Base-by-base conservation (phyloP, 2,888 invertebrate species). In the Phymatocera aterrima region DNA sequence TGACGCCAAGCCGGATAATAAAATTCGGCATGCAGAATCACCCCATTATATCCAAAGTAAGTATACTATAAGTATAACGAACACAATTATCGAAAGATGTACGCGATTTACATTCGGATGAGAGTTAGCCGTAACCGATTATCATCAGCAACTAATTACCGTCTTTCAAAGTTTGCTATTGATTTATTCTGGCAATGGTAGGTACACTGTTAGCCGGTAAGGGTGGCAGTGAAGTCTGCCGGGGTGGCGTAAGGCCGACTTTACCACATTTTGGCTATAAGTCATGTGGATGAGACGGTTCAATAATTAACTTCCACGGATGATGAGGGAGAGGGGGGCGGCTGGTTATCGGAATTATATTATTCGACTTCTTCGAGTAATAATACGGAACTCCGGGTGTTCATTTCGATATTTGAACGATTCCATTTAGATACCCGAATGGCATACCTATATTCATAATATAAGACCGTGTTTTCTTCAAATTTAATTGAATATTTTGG, bases 271-370 rank as follows among this genome's bases (percentile, higher is more conserved):
- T 82, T 77, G 82, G 82, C 82, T 83, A 85, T 87, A 88, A 88
- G 85, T 88, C 87, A 87, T 80, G 81, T 72, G 80, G 81, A 85
- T 84, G 85, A 85, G 88, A 89, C 86, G 88, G 86, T 86, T 87
- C 87, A 85, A 89, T 89, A 89, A 89, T 89, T 88, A 89, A 87
- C 85, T 88, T 84, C 81, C 51, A 82, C 80, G 83, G n/a, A n/a
- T n/a, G n/a, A n/a, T n/a, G n/a, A n/a, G n/a, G n/a, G n/a, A n/a
- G n/a, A n/a, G n/a, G n/a, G n/a, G 79, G 83, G 82, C 83, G 86
- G 87, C 86, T 85, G 87, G 86, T 89, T 88, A 89, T 88, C 87
- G 82, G 83, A 82, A 60, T 77, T 84, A 84, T 83, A 84, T 85
- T 85, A 86, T 86, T 86, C 85, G 83, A 81, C 54, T 85, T 83